Base-by-base conservation (phyloP, 1,140 invertebrate species). In the Macrotrachela quadricornifera region DNA sequence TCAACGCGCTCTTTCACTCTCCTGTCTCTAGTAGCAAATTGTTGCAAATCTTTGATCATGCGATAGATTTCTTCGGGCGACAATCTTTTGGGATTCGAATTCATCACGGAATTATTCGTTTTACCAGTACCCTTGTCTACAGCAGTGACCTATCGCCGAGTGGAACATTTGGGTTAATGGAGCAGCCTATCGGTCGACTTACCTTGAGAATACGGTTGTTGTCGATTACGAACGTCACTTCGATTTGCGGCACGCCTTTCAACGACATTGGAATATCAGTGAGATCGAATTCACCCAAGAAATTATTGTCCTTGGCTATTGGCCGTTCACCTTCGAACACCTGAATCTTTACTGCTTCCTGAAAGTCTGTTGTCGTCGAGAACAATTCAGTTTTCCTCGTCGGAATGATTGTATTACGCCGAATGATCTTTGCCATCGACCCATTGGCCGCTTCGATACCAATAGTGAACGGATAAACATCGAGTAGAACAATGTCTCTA, bases 321-420 rank as follows among this genome's bases (percentile, higher is more conserved):
- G 83, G 80, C 60, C 83, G 77, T 69, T 88, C 84, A n/a, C 85
- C 85, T 72, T 90, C 84, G 62, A 80, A 88, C 12, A 83, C 78
- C 44, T 65, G 60, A 47, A 67, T 79, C 15, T 75, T 72, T 1
- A 85, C 82, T 42, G 76, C 80, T 14, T 79, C 75, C 66, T 86
- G 80, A 61, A 81, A 80, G 55, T 70, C 66, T 13, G 62, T 56
- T 48, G 64, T 65, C 4, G 68, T 70, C 3, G 67, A 65, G 54
- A 68, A 69, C n/a, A 51, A 59, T 47, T 68, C 56, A 1, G 62
- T 62, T 38, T 61, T 58, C 49, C 64, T 67, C 46, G 57, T 62
- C 9, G 68, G 68, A 45, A 70, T 47, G 37, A 6, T 15, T 36
- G 37, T n/a, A n/a, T n/a, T n/a, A n/a, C n/a, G n/a, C n/a, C n/a